These are phyloP conservation scores for Prionailurus bengalensis DNA, from an alignment of 2,113 vertebrate species.

Conservation along the genomic window DNA sequence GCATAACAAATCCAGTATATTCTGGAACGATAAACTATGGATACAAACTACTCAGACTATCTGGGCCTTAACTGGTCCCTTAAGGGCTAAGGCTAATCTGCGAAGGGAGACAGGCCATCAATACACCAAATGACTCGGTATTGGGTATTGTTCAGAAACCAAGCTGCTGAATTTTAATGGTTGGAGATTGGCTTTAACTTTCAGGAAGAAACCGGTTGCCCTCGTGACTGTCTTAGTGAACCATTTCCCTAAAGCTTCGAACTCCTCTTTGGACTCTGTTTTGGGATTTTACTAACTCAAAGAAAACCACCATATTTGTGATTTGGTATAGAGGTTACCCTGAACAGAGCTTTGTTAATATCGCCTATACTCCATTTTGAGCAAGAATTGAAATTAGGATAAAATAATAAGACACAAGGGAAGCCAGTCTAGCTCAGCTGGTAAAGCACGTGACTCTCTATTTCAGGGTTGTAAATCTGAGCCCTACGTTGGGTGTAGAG, in stretches of 20 bases:
- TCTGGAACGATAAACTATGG: background rate
- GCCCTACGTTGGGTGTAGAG: background rate
- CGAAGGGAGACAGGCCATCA: background rate
- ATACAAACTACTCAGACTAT: background rate
- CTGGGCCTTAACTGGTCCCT: background rate
- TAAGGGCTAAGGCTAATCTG: background rate
- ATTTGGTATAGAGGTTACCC: background rate
- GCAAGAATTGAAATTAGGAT: background rate
- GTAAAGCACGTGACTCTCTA: background rate
- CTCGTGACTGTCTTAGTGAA: background rate
- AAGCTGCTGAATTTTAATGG: background rate
- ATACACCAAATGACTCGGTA: background rate
- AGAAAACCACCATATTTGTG: background rate
- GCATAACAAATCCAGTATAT: background rate
- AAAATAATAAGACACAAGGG: background rate
- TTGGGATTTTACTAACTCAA: background rate
- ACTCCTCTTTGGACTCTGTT: background rate
- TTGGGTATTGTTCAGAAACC: background rate
- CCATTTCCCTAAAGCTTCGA: conserved; percentile 17
- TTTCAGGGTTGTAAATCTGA: background rate
- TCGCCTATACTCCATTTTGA: background rate
- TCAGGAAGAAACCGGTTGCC: background rate
- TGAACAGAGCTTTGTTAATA: background rate
- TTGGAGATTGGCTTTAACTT: background rate
- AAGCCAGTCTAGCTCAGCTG: background rate